Conservation (phyloP, 1,140 invertebrate species). For the Drosophila nannoptera region DNA sequence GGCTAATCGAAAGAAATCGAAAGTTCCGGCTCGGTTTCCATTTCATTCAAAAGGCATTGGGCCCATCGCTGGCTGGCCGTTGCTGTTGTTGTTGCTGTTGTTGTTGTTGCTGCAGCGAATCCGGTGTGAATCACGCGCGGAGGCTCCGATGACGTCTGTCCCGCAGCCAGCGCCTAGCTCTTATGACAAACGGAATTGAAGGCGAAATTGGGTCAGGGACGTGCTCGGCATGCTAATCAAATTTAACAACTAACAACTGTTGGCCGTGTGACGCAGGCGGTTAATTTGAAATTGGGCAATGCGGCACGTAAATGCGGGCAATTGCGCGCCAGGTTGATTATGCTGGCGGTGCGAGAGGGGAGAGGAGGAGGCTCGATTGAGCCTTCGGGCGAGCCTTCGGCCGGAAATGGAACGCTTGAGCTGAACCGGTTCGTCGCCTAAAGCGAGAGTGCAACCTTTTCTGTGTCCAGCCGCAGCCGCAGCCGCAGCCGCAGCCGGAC, state of each 20-base stretch:
- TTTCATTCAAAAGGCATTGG: slow-evolving; percentile 58
- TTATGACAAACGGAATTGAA: slow-evolving; percentile 24
- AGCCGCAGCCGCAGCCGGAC: no score
- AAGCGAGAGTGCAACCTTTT: no score
- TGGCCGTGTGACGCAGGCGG: slow-evolving; percentile 41
- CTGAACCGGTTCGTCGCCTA: no score
- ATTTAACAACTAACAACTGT: slow-evolving; percentile 42
- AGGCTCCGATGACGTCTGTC: slow-evolving; percentile 36
- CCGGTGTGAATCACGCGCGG: slow-evolving; percentile 62
- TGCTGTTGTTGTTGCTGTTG: slow-evolving; percentile 1
- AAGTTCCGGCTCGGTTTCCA: slow-evolving; percentile 69
- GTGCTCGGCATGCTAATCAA: slow-evolving; percentile 71
- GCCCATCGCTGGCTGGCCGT: slow-evolving; percentile 33
- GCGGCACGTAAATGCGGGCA: slow-evolving; percentile 22
- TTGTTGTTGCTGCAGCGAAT: slow-evolving; percentile 33
- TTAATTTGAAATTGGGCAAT: slow-evolving; percentile 33
- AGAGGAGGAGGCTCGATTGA: no score
- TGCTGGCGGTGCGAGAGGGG: neutral
- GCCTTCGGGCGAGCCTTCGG: no score
- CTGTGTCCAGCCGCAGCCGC: no score
- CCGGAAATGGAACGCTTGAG: no score
- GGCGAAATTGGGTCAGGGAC: slow-evolving; percentile 71
- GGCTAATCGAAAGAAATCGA: slow-evolving; percentile 70
- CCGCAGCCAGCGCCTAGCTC: slow-evolving; percentile 36
- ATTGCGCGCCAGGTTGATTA: neutral